Evolutionary conservation across 2,888 invertebrate genomes (phyloP).

Genomic region (Scotopteryx bipunctaria): DNA sequence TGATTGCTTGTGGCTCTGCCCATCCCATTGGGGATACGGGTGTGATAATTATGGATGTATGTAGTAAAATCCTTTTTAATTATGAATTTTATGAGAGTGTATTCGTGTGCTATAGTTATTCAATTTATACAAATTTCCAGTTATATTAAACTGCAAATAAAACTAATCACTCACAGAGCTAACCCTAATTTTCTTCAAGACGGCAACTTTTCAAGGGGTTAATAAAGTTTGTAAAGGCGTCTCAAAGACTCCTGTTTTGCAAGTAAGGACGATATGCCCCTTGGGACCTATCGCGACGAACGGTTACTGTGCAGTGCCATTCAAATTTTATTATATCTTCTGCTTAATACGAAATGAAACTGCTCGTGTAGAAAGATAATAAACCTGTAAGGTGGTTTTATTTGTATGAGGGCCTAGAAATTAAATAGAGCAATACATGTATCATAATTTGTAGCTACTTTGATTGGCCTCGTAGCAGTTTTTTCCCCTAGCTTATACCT

Average conservation of each 20-base stretch:
- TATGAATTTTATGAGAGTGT: too few relatives aligned
- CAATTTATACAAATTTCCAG: too few relatives aligned
- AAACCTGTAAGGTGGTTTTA: neutral
- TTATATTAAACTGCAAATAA: neutral
- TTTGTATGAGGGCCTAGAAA: neutral
- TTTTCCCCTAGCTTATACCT: too few relatives aligned
- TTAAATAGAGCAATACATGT: neutral
- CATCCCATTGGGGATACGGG: too few relatives aligned
- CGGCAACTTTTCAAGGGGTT: conserved; percentile 11
- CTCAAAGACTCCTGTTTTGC: conserved; percentile 28
- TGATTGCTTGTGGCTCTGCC: too few relatives aligned
- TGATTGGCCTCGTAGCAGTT: too few relatives aligned
- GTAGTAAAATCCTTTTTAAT: too few relatives aligned
- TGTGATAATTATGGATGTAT: too few relatives aligned
- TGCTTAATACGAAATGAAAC: conserved; percentile 42
- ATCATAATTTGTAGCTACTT: neutral
- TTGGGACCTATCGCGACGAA: conserved; percentile 45
- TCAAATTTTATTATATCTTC: conserved; percentile 56
- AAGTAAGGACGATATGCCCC: conserved; percentile 36
- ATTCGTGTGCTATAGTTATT: too few relatives aligned
- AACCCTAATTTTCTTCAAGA: conserved; percentile 11
- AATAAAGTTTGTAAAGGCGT: conserved; percentile 15
- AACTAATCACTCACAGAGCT: neutral
- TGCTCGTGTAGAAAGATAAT: conserved; percentile 3
- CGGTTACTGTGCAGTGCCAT: conserved; percentile 47